phyloP scores from a whole-genome alignment of 1,140 invertebrate species.

The Musca domestica region DNA sequence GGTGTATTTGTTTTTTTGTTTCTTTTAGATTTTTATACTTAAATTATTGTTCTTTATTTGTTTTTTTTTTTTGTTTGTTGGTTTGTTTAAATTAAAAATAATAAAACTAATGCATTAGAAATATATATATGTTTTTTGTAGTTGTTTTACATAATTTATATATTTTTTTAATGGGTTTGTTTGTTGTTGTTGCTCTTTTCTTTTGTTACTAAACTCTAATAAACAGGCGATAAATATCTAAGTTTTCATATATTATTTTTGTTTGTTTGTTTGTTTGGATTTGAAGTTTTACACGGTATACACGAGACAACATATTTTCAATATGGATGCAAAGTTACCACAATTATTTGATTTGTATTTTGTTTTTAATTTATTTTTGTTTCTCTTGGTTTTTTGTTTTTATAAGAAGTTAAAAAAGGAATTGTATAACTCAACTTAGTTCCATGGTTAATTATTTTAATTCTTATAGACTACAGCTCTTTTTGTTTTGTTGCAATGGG shows the following conservation, averaged over 20 bases:
- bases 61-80: no score
- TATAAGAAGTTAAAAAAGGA: no score
- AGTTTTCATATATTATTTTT: background rate
- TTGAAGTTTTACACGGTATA: background rate
- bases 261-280: no score
- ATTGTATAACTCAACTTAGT: no score
- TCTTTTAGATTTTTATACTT: no score
- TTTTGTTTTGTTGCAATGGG: no score
- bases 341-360: background rate
- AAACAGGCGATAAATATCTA: slow-evolving; percentile 18
- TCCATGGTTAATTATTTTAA: no score
- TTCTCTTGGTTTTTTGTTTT: no score
- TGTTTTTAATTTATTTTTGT: no score
- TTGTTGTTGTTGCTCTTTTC: background rate
- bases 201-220: slow-evolving; percentile 12
- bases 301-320: slow-evolving; percentile 12
- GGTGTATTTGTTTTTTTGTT: no score
- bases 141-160: background rate
- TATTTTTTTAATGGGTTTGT: background rate
- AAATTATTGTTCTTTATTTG: no score
- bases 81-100: slow-evolving; percentile 13
- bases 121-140: slow-evolving; percentile 10
- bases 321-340: slow-evolving; percentile 9
- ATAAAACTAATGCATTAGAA: slow-evolving; percentile 19
- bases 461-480: no score